Evolutionary conservation across 2,113 vertebrate genomes (phyloP).

Genomic region (Pygoscelis antarcticus): DNA sequence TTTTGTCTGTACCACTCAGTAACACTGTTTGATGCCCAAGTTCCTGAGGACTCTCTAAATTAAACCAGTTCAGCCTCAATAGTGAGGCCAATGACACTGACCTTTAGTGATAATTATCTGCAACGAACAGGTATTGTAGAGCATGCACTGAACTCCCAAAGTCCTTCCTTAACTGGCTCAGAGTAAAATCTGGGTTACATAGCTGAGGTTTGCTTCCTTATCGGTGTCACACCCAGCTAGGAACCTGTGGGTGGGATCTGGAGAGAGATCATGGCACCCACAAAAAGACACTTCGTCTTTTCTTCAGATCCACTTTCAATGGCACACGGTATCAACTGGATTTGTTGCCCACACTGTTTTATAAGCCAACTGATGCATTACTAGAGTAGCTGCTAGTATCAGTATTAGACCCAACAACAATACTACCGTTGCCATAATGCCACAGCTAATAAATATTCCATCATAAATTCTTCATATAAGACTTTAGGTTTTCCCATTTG

Average conservation of each 20-base stretch:
- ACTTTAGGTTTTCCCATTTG: not conserved
- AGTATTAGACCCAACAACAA: not conserved
- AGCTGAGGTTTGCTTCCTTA: not conserved
- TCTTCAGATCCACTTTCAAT: fast-evolving
- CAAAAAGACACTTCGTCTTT: not conserved
- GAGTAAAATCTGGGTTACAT: slow-evolving; percentile 23
- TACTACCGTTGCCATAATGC: not conserved
- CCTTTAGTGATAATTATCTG: slow-evolving; percentile 15
- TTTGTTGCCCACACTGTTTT: not conserved
- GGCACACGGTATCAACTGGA: fast-evolving
- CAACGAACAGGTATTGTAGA: not conserved
- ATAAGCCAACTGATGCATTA: fast-evolving
- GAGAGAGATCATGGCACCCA: not conserved
- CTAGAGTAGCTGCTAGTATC: too few relatives aligned
- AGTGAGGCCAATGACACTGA: not conserved
- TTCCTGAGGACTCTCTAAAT: slow-evolving; percentile 11
- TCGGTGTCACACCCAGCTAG: not conserved
- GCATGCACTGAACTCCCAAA: not conserved
- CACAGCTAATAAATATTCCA: not conserved
- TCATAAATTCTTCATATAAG: not conserved
- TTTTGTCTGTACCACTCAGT: not conserved
- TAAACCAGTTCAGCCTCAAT: slow-evolving; percentile 29
- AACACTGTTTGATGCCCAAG: not conserved
- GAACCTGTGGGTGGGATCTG: not conserved
- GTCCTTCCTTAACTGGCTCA: not conserved